These are phyloP conservation scores for Malurus melanocephalus DNA, from an alignment of 2,113 vertebrate genomes.

Conservation along the genomic window DNA sequence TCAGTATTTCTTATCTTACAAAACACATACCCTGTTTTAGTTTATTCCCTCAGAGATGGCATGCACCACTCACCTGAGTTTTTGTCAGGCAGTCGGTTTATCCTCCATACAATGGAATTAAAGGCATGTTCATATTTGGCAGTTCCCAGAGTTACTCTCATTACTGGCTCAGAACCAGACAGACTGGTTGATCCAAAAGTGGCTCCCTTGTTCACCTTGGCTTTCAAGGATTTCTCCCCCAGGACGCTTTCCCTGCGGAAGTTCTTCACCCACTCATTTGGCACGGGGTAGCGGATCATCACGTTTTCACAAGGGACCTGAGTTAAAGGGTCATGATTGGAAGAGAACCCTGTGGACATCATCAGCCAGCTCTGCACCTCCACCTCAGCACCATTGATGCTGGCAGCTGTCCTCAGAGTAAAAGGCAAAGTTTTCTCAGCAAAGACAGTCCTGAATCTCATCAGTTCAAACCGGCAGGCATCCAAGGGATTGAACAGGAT, in stretches of 20 bases:
- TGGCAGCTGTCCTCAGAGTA: conserved; percentile 80
- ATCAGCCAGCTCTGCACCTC: conserved; percentile 90
- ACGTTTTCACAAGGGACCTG: conserved; percentile 88
- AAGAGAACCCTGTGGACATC: conserved; percentile 84
- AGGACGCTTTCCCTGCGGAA: conserved; percentile 84
- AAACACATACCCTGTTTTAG: not conserved
- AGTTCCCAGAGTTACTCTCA: conserved; percentile 89
- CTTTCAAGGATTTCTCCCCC: conserved; percentile 87
- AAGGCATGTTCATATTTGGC: conserved; percentile 90
- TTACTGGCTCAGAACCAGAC: conserved; percentile 86
- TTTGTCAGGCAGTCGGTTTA: conserved; percentile 86
- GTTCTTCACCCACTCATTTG: conserved; percentile 86
- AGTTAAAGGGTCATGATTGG: conserved; percentile 81
- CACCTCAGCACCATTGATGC: conserved; percentile 82
- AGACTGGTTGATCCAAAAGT: conserved; percentile 80
- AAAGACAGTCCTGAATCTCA: conserved; percentile 82
- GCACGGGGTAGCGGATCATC: conserved; percentile 84
- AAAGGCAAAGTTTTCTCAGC: conserved; percentile 86
- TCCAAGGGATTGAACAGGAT: conserved; percentile 82
- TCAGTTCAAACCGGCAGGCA: conserved; percentile 83
- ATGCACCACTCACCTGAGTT: conserved; percentile 81
- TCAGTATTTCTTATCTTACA: not conserved
- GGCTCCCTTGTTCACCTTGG: conserved; percentile 87
- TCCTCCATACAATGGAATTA: conserved; percentile 87
- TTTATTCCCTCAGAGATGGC: not conserved